A percentile compares a stretch with the other conserved stretches of the same genome.
Evolutionary conservation across 2,797 vertebrate species (phyloP).

Genomic region (Ambastaia sidthimunki): DNA sequence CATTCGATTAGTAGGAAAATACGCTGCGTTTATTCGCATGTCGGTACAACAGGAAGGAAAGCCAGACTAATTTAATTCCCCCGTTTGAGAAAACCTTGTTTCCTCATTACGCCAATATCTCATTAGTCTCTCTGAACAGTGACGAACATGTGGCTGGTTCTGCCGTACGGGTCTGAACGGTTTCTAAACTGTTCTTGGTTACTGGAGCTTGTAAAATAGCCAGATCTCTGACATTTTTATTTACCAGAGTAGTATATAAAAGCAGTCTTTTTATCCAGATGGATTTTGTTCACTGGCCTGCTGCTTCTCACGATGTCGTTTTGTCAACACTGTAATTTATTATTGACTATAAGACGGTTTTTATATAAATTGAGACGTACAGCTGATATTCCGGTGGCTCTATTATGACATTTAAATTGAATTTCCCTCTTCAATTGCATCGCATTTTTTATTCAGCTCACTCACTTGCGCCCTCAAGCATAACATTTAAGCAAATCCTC

Average conservation of each 20-base stretch:
- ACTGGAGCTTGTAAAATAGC: conserved; percentile 1
- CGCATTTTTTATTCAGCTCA: conserved; percentile 1
- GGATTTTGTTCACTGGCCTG: conserved; percentile 2
- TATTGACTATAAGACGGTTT: background rate
- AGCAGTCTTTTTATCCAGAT: background rate
- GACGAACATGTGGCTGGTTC: conserved; percentile 12
- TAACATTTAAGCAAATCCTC: conserved; percentile 8
- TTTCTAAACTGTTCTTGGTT: conserved; percentile 9
- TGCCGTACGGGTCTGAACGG: background rate
- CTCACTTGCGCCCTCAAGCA: background rate
- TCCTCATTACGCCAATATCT: conserved; percentile 48
- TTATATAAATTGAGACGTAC: background rate
- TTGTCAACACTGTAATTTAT: background rate
- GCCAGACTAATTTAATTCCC: conserved; percentile 49
- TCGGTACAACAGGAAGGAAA: conserved; percentile 37
- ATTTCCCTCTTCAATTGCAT: background rate
- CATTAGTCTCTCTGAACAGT: conserved; percentile 44
- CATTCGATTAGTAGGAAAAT: conserved; percentile 4
- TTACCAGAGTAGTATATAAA: conserved; percentile 14
- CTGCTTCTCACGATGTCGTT: background rate
- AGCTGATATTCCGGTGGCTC: background rate
- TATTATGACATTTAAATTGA: background rate
- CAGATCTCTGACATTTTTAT: conserved; percentile 20
- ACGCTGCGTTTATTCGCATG: background rate
- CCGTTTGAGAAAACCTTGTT: conserved; percentile 39